A percentile compares a stretch with the other conserved stretches of the same genome.
These are phyloP conservation scores for Ptilorrhoa leucosticta DNA, from an alignment of 2,113 vertebrate species.

Conservation along the genomic window DNA sequence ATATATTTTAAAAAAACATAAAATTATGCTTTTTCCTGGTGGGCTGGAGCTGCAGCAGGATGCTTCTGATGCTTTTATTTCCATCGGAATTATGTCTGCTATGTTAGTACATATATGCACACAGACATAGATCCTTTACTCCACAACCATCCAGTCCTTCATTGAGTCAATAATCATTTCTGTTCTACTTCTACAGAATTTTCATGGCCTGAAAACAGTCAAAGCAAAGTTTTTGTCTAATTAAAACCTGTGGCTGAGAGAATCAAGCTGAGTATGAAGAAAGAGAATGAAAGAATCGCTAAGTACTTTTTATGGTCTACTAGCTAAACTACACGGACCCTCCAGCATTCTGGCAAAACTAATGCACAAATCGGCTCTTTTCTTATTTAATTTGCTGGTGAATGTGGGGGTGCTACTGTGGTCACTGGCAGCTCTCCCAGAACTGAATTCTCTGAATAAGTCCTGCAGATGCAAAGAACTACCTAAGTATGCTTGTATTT, in stretches of 20 bases:
- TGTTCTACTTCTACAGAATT: not conserved
- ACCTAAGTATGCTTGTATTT: not conserved
- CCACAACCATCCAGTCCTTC: not conserved
- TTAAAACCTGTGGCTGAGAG: not conserved
- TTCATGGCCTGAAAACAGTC: not conserved
- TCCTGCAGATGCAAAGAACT: not conserved
- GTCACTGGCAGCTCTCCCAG: not conserved
- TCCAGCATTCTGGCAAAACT: constrained; percentile 5
- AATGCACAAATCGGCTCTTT: not conserved
- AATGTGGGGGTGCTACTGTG: not conserved
- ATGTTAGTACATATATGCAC: not conserved
- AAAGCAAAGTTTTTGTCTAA: constrained; percentile 2
- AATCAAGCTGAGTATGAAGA: not conserved
- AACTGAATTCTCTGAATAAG: not conserved
- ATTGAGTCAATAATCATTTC: not conserved
- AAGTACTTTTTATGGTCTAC: constrained; percentile 2
- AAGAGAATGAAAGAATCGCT: not conserved
- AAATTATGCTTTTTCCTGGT: not conserved
- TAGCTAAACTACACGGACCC: not conserved
- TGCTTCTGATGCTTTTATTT: not conserved
- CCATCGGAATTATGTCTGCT: not conserved
- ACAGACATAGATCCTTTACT: not conserved
- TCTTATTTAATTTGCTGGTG: not conserved
- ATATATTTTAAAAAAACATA: not conserved
- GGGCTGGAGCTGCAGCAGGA: not conserved